Base-by-base conservation (phyloP, 2,113 vertebrate species). In the Cottus gobio region DNA sequence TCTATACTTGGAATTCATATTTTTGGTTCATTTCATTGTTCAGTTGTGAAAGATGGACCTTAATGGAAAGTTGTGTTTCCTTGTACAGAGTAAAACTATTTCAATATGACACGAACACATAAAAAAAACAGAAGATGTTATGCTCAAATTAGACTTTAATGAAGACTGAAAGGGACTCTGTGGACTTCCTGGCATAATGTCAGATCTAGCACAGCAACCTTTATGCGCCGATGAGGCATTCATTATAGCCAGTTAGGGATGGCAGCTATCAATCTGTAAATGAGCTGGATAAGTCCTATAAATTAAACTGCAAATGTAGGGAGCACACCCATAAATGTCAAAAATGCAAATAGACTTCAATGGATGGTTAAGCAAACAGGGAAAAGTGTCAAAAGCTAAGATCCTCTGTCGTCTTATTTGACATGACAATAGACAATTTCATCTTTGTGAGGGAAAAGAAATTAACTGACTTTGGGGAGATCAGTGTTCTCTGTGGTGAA, bases 211-310 rank as follows among this genome's bases (percentile, higher is more conserved):
- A 74, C 46, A 22, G 80, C 75, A 85, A 84, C 82, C 89, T 91
- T 81, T 82, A 65, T 73, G 80, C 81, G 57, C 75, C 82, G 77
- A 93, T 88, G 81, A 92, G 84, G 56, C 69, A 89, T 93, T 93
- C 82, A 93, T 94, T 92, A 90, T 58, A 80, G 79, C 78, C 82
- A 62, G 88, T 93, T 92, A 91, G 71, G 75, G 91, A 93, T 92
- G 91, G 79, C 89, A 93, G 87, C 89, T 93, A 94, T 95, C 94
- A 92, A 91, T 95, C 90, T 78, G 67, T 75, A 89, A 92, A 92
- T 88, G 90, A 94, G 90, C 89, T 84, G 75, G 88, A 79, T 76
- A 91, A 87, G 75, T 89, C 83, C 68, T 75, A 90, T 89, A 77
- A 92, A 92, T 93, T 85, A 76, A 46, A 84, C 58, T 60, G 78